Base-by-base conservation (phyloP, 1,140 invertebrate species). In the Sarcophaga peregrina region DNA sequence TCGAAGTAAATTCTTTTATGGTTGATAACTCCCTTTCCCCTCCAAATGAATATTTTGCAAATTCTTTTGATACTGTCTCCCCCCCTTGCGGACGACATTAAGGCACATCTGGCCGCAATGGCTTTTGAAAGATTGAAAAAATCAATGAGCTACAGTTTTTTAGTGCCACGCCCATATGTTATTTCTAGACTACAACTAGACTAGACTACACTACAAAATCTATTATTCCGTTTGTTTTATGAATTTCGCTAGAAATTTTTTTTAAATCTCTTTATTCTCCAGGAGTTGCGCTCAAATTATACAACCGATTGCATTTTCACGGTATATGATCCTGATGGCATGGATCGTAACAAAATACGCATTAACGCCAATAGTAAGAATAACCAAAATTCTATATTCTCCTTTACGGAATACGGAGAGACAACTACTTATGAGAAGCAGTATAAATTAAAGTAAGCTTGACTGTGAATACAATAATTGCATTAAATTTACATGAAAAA, bases 391-490 rank as follows among this genome's bases (percentile, higher is more conserved):
- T 25, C 52, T 48, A 5, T 74, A 20, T 82, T 46, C 17, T 20
- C 81, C 17, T 48, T 83, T n/a, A 75, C 80, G 58, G 84, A 82
- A 17, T 82, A 78, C 46, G n/a, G 75, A 20, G 74, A 84, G 45
- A 54, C 80, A 3, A 62, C n/a, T 0, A 78, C 50, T 7, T 84
- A 84, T 48, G n/a, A 73, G 20, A 75, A 68, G 46, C 37, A 80
- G 78, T 87, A 54, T 80, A 84, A 82, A 84, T 84, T 74, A 83
- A 81, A 78, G 86, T 87, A 83, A 83, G 80, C 46, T 20, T 25
- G 8, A 75, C 37, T 1, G 6, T 13, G 0, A 48, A 47, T 13
- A 11, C 25, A 76, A 17, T 76, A 13, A 8, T 76, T 46, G 46
- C 11, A 7, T 9, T 73, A n/a, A n/a, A 73, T n/a, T 2, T 37